Evolutionary conservation across 2,888 invertebrate species (phyloP).

Genomic region (Piscicola geometra): DNA sequence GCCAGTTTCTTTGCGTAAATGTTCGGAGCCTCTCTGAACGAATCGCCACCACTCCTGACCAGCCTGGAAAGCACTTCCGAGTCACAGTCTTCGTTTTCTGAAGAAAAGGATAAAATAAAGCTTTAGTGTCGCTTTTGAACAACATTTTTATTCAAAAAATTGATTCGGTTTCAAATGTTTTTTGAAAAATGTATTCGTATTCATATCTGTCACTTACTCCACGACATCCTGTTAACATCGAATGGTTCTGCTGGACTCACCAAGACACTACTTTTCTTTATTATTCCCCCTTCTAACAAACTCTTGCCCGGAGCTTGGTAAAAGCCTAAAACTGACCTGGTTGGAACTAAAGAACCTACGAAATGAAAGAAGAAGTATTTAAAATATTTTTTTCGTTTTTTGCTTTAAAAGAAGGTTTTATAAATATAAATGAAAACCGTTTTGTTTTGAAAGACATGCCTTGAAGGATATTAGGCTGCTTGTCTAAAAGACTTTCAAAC

Average conservation of each 20-base stretch:
- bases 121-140: no score
- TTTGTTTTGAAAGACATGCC: background rate
- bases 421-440: background rate
- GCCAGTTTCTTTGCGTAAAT: constrained; percentile 39
- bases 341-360: constrained; percentile 46
- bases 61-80: constrained; percentile 40
- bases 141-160: no score
- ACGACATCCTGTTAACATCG: constrained; percentile 41
- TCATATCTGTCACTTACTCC: constrained; percentile 45
- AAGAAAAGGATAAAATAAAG: background rate
- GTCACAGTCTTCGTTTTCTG: constrained; percentile 39
- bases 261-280: constrained; percentile 33
- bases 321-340: constrained; percentile 47
- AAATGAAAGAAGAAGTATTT: no score
- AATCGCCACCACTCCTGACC: constrained; percentile 37
- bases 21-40: constrained; percentile 39
- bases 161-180: no score
- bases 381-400: background rate
- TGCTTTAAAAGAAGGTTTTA: background rate
- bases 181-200: no score
- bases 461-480: background rate
- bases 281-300: constrained; percentile 28
- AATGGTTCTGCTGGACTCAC: constrained; percentile 43
- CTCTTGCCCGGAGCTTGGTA: constrained; percentile 40
- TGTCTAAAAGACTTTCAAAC: background rate